Evolutionary conservation across 2,113 vertebrate species (phyloP).

Genomic region (Pluvianellus socialis): DNA sequence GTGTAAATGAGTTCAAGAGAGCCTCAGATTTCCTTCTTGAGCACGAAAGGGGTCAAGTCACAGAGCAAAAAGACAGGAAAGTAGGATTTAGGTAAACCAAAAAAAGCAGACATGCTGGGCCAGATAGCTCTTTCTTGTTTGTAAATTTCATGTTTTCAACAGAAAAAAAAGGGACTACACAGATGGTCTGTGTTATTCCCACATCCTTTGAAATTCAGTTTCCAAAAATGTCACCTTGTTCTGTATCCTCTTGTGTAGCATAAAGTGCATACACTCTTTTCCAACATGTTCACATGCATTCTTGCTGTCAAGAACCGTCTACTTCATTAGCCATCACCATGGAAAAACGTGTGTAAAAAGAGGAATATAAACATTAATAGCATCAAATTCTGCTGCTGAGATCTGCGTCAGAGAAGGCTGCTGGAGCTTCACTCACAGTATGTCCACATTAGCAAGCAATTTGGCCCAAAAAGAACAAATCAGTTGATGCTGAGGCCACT

Average conservation of each 20-base stretch:
- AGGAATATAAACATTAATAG: not conserved
- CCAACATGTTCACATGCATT: not conserved
- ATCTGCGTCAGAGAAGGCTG: not conserved
- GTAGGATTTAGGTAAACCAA: constrained; percentile 17
- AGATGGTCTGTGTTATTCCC: constrained; percentile 56
- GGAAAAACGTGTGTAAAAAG: not conserved
- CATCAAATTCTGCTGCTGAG: not conserved
- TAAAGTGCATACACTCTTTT: constrained; percentile 6
- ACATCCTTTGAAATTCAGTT: constrained; percentile 43
- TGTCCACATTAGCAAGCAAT: not conserved
- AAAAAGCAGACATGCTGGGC: not conserved
- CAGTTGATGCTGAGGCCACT: not conserved
- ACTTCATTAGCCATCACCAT: not conserved
- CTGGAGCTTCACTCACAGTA: not conserved
- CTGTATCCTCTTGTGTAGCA: not conserved
- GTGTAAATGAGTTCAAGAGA: constrained; percentile 4
- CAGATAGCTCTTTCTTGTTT: constrained; percentile 19
- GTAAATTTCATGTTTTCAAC: constrained; percentile 15
- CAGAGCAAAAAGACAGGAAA: not conserved
- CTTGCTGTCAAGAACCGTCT: not conserved
- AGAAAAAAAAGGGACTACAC: not conserved
- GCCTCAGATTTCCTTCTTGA: not conserved
- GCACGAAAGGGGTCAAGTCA: not conserved
- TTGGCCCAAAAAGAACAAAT: not conserved
- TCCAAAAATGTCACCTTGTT: constrained; percentile 55